phyloP scores from a whole-genome alignment of 2,113 vertebrate genomes.

The Cricetomys ansorgei region DNA sequence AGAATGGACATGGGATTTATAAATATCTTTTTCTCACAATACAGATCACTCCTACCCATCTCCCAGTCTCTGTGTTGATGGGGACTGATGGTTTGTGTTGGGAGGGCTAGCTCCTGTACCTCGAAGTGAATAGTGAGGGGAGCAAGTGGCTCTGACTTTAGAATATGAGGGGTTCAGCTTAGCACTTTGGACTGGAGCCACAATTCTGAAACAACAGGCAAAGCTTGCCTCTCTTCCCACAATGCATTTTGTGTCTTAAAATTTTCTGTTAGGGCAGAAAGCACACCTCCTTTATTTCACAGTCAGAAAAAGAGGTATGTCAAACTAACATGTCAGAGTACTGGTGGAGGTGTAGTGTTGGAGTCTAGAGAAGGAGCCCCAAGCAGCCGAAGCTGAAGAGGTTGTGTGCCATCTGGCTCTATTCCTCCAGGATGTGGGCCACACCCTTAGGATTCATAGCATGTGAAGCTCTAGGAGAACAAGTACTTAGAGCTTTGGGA shows the following conservation, averaged over 20 bases:
- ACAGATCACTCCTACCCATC: neutral
- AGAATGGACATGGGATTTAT: neutral
- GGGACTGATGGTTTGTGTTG: neutral
- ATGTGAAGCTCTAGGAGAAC: neutral
- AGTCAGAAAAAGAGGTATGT: neutral
- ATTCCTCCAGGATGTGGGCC: neutral
- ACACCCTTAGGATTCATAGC: neutral
- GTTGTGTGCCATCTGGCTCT: neutral
- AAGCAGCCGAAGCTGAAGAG: neutral
- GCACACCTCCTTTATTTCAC: neutral
- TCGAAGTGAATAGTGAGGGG: neutral
- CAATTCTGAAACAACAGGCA: neutral
- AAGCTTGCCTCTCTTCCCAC: neutral
- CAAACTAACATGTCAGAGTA: accelerated
- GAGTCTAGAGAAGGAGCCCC: neutral
- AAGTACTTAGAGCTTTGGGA: neutral
- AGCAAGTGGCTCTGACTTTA: neutral
- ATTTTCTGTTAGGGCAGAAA: neutral
- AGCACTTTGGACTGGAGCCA: neutral
- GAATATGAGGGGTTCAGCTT: neutral
- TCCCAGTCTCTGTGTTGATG: neutral
- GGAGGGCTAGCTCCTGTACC: neutral
- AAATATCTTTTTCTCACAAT: neutral
- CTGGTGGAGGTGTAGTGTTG: neutral
- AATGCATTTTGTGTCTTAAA: neutral